These are phyloP conservation scores for Xiphorhynchus erythropygius DNA, from an alignment of 2,797 vertebrate species.

Conservation along the genomic window DNA sequence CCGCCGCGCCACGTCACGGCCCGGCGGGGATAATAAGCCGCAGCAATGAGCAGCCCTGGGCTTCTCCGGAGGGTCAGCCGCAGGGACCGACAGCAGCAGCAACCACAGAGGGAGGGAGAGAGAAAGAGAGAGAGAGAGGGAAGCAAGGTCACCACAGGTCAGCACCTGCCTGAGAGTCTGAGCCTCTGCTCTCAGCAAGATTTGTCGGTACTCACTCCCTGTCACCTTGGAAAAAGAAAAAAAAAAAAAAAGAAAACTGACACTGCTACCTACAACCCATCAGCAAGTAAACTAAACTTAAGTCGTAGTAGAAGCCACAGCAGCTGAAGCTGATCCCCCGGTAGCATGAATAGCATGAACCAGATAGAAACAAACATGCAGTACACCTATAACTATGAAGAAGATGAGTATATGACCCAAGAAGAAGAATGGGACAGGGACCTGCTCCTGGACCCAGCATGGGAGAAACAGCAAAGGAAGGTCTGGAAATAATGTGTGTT, in stretches of 20 bases:
- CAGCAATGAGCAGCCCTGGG: not conserved
- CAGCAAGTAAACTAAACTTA: not conserved
- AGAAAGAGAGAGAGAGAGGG: not conserved
- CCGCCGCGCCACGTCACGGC: conserved; percentile 48
- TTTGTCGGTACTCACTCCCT: not conserved
- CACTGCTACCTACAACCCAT: not conserved
- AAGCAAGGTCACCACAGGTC: conserved; percentile 15
- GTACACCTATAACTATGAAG: conserved; percentile 88
- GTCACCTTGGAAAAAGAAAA: not conserved
- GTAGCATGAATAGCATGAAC: conserved; percentile 78
- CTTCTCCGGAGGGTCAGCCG: conserved; percentile 37
- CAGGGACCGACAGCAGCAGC: not conserved
- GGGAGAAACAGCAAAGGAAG: conserved; percentile 99
- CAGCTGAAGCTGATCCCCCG: conserved; percentile 18
- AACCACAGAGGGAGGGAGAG: not conserved
- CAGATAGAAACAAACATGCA: conserved; percentile 88
- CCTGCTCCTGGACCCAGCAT: conserved; percentile 95
- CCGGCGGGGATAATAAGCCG: conserved; percentile 66
- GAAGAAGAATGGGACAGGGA: conserved; percentile 99
- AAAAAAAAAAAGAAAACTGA: not conserved
- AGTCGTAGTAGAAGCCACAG: not conserved
- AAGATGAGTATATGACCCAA: conserved; percentile 93
- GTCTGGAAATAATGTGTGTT: conserved; percentile 70
- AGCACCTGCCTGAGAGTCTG: not conserved
- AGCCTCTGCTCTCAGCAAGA: not conserved